These are phyloP conservation scores for Styela plicata DNA, from an alignment of 23 tunicate species.

Conservation along the genomic window DNA sequence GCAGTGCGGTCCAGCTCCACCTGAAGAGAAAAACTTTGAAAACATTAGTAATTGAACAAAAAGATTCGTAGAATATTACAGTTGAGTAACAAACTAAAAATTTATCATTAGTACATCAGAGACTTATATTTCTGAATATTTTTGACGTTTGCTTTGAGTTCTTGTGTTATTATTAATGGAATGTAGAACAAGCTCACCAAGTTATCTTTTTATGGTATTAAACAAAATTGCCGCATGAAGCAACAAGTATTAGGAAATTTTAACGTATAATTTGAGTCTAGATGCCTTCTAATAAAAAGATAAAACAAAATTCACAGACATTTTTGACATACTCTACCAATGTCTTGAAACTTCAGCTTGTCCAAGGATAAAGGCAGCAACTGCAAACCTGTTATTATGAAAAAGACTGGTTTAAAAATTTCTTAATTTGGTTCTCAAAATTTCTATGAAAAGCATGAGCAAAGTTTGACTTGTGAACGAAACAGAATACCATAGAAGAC, in stretches of 20 bases:
- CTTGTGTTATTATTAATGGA: too few relatives aligned
- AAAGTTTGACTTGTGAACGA: constrained; percentile 38
- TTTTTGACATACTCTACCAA: neutral
- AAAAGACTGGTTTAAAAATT: neutral
- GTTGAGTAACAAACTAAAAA: too few relatives aligned
- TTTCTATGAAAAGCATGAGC: neutral
- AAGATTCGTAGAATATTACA: too few relatives aligned
- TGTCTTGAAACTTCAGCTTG: neutral
- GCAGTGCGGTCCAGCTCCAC: constrained; percentile 11
- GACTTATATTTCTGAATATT: too few relatives aligned
- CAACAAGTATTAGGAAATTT: too few relatives aligned
- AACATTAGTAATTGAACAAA: neutral
- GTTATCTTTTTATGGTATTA: too few relatives aligned
- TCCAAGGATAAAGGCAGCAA: neutral
- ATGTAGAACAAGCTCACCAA: too few relatives aligned
- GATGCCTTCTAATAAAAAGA: too few relatives aligned
- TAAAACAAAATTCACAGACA: neutral
- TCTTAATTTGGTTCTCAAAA: neutral
- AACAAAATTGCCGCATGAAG: too few relatives aligned
- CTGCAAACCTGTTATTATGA: constrained; percentile 18
- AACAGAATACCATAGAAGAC: constrained; percentile 12
- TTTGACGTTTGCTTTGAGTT: too few relatives aligned
- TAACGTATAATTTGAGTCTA: too few relatives aligned
- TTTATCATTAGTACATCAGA: too few relatives aligned
- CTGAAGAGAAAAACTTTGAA: constrained; percentile 4